A percentile compares a stretch with the other conserved stretches of the same genome.
Evolutionary conservation across 1,140 invertebrate genomes (phyloP).

Genomic region (Oncopeltus fasciatus): DNA sequence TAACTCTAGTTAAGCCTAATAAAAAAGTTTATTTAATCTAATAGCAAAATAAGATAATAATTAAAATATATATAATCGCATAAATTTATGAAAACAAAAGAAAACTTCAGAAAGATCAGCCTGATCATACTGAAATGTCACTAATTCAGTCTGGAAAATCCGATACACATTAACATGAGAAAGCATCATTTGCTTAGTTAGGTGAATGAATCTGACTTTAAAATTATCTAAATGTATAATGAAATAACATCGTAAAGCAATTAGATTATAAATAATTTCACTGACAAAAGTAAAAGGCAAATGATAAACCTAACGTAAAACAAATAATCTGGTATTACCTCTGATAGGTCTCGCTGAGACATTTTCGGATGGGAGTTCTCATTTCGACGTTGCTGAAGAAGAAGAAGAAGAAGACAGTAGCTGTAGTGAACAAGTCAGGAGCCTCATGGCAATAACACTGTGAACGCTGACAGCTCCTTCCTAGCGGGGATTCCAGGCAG

Average conservation of each 20-base stretch:
- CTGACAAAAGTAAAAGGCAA: not conserved
- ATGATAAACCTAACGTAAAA: not conserved
- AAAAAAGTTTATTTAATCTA: too few species aligned
- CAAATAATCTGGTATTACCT: constrained; percentile 28
- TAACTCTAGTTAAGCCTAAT: too few species aligned
- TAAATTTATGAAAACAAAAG: too few species aligned
- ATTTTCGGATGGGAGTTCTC: constrained; percentile 25
- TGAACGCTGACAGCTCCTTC: not conserved
- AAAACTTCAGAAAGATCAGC: too few species aligned
- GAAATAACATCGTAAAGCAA: not conserved
- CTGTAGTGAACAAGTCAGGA: not conserved
- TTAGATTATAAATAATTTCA: not conserved
- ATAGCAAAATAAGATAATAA: too few species aligned
- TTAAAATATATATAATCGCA: too few species aligned
- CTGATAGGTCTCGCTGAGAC: constrained; percentile 40
- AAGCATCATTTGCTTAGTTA: too few species aligned
- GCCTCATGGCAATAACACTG: too few species aligned
- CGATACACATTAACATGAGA: too few species aligned
- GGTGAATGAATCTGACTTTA: not conserved
- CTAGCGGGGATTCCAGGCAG: not conserved
- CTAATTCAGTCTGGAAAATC: too few species aligned
- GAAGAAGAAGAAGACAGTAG: not conserved
- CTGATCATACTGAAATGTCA: too few species aligned
- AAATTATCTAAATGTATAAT: not conserved
- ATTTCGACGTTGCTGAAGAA: constrained; percentile 7